These are phyloP conservation scores for Anguilla obscura DNA, from an alignment of 2,797 vertebrate species.

Conservation along the genomic window DNA sequence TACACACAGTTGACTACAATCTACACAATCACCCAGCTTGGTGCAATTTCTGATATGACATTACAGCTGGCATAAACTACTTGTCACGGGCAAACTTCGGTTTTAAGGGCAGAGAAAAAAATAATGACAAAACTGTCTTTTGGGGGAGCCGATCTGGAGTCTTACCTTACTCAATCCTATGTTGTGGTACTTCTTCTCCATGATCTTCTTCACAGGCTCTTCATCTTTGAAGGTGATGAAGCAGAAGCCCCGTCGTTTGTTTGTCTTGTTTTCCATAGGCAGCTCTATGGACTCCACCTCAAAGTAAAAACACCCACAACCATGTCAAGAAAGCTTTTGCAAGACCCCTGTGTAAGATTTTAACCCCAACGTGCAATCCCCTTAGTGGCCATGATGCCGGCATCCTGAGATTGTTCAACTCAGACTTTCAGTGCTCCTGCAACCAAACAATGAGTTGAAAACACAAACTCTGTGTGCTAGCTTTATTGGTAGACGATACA, in stretches of 20 bases:
- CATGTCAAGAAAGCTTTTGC: not conserved
- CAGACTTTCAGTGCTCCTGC: no score
- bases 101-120: not conserved
- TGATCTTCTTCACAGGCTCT: constrained; percentile 94
- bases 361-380: not conserved
- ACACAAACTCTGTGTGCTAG: no score
- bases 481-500: no score
- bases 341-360: not conserved
- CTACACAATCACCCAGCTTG: not conserved
- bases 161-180: constrained; percentile 96
- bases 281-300: constrained; percentile 97
- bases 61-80: not conserved
- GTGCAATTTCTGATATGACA: no score
- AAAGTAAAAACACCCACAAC: constrained; percentile 26
- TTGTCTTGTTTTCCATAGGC: constrained; percentile 98
- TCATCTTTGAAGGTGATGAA: constrained; percentile 98
- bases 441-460: no score
- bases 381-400: no score
- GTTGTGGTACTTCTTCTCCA: constrained; percentile 99
- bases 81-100: not conserved
- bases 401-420: no score
- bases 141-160: not conserved
- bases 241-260: constrained; percentile 97
- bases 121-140: not conserved
- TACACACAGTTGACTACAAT: not conserved